A percentile compares a stretch with the other conserved stretches of the same genome.
Evolutionary conservation across 2,113 vertebrate genomes (phyloP).

Genomic region (Atrichornis clamosus): DNA sequence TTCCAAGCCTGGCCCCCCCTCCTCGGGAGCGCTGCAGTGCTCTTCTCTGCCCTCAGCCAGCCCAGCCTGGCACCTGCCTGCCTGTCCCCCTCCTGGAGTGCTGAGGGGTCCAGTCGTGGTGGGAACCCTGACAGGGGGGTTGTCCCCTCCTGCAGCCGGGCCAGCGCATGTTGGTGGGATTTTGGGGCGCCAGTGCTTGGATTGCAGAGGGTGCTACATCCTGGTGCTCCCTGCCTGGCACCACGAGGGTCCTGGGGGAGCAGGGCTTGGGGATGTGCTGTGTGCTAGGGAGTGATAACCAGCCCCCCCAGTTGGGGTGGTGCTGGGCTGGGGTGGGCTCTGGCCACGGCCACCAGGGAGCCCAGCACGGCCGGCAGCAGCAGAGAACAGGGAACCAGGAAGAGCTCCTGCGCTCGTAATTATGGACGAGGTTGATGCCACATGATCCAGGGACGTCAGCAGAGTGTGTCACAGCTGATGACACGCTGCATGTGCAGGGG

Average conservation of each 20-base stretch:
- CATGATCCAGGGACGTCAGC: slow-evolving; percentile 48
- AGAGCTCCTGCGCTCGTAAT: neutral
- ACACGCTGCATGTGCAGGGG: slow-evolving; percentile 39
- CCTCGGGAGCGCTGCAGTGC: neutral
- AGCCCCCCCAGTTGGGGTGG: neutral
- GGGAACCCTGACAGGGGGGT: neutral
- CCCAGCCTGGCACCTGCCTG: neutral
- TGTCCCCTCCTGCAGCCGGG: neutral
- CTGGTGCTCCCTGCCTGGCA: neutral
- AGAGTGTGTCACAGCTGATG: slow-evolving; percentile 42
- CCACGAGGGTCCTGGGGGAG: rapidly evolving
- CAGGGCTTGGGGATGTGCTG: neutral
- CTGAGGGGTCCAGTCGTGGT: neutral
- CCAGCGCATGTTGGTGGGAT: neutral
- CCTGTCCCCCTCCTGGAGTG: neutral
- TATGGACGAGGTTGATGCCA: neutral
- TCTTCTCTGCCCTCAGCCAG: neutral
- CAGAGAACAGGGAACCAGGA: neutral
- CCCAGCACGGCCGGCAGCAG: neutral
- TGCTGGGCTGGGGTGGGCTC: neutral
- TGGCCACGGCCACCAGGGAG: rapidly evolving
- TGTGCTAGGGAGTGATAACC: neutral
- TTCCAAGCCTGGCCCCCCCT: neutral
- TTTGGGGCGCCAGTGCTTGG: neutral
- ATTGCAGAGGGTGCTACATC: neutral